Base-by-base conservation (phyloP, 2,797 vertebrate genomes). In the Sebastes steindachneri region DNA sequence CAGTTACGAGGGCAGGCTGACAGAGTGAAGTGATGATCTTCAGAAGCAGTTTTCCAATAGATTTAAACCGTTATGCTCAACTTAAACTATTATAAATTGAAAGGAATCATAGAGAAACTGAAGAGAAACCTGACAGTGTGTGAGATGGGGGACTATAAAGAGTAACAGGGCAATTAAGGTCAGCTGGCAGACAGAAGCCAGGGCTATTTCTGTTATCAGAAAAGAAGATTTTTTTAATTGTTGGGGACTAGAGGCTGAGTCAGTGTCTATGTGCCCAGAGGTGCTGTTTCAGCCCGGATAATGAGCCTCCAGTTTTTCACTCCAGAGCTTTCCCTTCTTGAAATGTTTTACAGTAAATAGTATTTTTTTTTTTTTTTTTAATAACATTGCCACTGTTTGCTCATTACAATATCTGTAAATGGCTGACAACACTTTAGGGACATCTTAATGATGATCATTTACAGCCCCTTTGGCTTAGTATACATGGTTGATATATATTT, bases 151-250 rank as follows among this genome's bases (percentile, higher is more conserved):
- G 35, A 63, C 23, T 62, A 54, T 41, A 66, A 76, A 68, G 41
- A 77, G n/a, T 69, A 45, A 65, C 21, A 29, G 19, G 15, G 59
- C 76, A 68, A 85, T 86, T 80, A 76, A 77, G 76, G 60, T 77
- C 68, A 72, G 66, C 71, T 71, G 62, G 62, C 54, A 83, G 76
- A 88, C 29, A 70, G 73, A 85, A 70, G 77, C 59, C 2, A 12
- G 7, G 45, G 60, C 41, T 77, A 68, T 75, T 85, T 84, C 37
- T 69, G 59, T 68, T 60, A 76, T 72, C 21, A 68, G 63, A 79
- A 15, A 48, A 58, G 73, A 21, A 9, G 17, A 62, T 35, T 54
- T 76, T 55, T 77, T 53, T 79, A 81, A 84, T 82, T 80, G 57
- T 68, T 77, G 31, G 73, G 41, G 67, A 64, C 57, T 29, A 19